A percentile compares a stretch with the other conserved stretches of the same genome.
phyloP scores from a whole-genome alignment of 2,888 invertebrate genomes.

The Andrena flavipes region DNA sequence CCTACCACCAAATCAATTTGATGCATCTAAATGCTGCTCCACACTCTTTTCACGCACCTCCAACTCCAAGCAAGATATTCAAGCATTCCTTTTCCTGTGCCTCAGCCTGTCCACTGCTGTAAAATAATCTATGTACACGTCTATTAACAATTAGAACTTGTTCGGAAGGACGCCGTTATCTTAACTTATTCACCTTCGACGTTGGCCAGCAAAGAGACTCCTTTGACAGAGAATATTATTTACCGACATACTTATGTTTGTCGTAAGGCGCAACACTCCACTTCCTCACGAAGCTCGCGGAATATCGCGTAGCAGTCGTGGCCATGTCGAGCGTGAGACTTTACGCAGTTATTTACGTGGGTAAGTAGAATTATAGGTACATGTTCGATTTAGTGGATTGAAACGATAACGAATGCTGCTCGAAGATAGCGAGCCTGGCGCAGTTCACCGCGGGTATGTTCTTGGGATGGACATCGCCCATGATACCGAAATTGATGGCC shows the following conservation, averaged over 20 bases:
- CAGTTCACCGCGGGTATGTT: slow-evolving; percentile 12
- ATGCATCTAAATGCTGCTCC: too few relatives aligned
- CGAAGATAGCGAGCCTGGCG: slow-evolving; percentile 27
- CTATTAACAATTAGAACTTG: not conserved
- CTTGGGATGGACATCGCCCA: slow-evolving; percentile 20
- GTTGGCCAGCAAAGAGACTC: not conserved
- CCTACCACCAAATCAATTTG: too few relatives aligned
- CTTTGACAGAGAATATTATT: not conserved
- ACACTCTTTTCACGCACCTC: not conserved
- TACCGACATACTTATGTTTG: not conserved
- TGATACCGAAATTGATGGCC: slow-evolving; percentile 5
- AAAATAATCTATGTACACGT: not conserved
- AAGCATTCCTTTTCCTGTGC: not conserved
- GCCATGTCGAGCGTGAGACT: slow-evolving; percentile 7
- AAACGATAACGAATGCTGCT: not conserved
- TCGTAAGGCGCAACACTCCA: not conserved
- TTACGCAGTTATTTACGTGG: slow-evolving; percentile 3
- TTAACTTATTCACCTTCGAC: not conserved
- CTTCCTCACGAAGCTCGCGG: not conserved
- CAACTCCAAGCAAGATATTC: too few relatives aligned
- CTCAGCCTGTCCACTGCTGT: not conserved
- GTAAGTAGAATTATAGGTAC: slow-evolving; percentile 16
- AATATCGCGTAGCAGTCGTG: not conserved
- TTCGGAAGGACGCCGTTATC: not conserved
- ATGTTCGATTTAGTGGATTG: not conserved